These are phyloP conservation scores for Platorchestia sp. DNA, from an alignment of 1,140 invertebrate species.

Conservation along the genomic window DNA sequence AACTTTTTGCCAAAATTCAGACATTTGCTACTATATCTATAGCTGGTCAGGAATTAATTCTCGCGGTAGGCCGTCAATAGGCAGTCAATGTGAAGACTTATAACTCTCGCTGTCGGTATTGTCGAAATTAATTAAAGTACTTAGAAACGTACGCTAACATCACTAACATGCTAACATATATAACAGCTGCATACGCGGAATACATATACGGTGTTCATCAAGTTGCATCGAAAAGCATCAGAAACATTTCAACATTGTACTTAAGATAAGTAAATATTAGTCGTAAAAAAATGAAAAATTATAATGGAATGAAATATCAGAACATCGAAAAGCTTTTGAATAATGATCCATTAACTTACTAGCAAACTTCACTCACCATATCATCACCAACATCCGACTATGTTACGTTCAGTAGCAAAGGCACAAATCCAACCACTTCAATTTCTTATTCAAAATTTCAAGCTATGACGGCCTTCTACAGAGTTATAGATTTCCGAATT, in stretches of 20 bases:
- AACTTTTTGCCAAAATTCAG: not conserved
- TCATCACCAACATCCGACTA: not conserved
- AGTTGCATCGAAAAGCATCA: not conserved
- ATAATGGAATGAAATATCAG: not conserved
- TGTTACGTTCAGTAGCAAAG: not conserved
- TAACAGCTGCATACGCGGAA: not conserved
- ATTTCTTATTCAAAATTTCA: not conserved
- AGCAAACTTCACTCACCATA: not conserved
- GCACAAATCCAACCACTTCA: not conserved
- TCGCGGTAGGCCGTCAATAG: not conserved
- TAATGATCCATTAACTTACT: not conserved
- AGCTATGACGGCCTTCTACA: not conserved
- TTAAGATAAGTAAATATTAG: not conserved
- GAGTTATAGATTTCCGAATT: not conserved
- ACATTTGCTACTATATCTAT: not conserved
- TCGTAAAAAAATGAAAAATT: not conserved
- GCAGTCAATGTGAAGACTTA: not conserved
- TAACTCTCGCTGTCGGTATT: not conserved
- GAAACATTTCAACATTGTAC: not conserved
- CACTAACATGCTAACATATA: not conserved
- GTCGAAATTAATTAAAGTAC: not conserved
- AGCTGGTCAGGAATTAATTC: not conserved
- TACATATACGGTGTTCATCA: not conserved
- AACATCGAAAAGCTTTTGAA: not conserved
- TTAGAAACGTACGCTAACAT: not conserved